Percentiles rank a stretch among this genome's conserved stretches.
These are phyloP conservation scores for Tenebrosternarchus preto DNA, from an alignment of 2,113 vertebrate species.

Conservation along the genomic window DNA sequence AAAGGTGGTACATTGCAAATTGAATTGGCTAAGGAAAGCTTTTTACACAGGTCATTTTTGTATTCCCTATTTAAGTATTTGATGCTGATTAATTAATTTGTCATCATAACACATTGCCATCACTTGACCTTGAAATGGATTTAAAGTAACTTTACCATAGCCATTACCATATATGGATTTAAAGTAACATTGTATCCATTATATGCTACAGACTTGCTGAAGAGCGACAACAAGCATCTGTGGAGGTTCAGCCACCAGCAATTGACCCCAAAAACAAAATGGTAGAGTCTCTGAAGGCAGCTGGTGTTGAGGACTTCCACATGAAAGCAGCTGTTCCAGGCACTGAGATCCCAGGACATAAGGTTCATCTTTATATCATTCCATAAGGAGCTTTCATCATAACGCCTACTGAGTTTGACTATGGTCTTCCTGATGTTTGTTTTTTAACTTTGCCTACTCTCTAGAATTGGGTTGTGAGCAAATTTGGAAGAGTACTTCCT, in stretches of 20 bases:
- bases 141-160: no score
- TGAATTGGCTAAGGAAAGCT: conserved; percentile 90
- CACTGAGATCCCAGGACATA: conserved; percentile 87
- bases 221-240: conserved; percentile 78
- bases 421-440: not conserved
- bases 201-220: conserved; percentile 74
- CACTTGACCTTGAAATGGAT: no score
- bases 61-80: not conserved
- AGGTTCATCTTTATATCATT: conserved; percentile 17
- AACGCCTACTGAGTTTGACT: not conserved
- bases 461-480: conserved; percentile 96
- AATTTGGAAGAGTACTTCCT: conserved; percentile 93
- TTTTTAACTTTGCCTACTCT: conserved; percentile 49
- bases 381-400: not conserved
- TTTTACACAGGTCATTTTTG: conserved; percentile 82
- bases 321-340: conserved; percentile 92
- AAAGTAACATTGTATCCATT: not conserved
- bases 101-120: no score
- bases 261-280: conserved; percentile 54
- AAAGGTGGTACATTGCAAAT: conserved; percentile 92
- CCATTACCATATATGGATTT: not conserved
- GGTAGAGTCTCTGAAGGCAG: conserved; percentile 75
- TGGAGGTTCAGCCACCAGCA: conserved; percentile 60
- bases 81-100: no score
- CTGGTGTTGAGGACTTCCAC: conserved; percentile 81